Base-by-base conservation (phyloP, 2,797 vertebrate genomes). In the Enteromius unitaeniatus region DNA sequence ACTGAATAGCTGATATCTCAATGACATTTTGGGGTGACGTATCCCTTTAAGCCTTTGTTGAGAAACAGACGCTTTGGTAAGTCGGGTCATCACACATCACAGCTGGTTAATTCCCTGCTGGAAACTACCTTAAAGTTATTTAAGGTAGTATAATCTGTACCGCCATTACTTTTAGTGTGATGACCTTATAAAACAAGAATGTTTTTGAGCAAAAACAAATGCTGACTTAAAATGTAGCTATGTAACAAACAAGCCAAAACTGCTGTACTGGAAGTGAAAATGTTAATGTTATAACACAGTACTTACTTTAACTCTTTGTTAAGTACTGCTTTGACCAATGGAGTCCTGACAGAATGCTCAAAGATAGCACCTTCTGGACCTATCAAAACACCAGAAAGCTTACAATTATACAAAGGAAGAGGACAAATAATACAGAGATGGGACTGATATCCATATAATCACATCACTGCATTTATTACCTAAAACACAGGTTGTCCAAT, bases 311-410 rank as follows among this genome's bases (percentile, higher is more conserved):
- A 93, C 45, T 98, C 96, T 93, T 96, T 96, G 82, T 96, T 93
- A 64, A 94, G 93, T 85, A 97, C 95, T 0, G 96, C 96, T 89
- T 89, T 96, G 78, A 99, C 90, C 69, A 96, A 89, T 0, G 97
- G 97, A 1, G 96, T 96, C 92, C 97, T 97, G 86, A 97, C 96
- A 11, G 97, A 99, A 85, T 99, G 97, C 90, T 99, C 97, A 92
- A 98, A 99, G 87, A 98, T 89, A 0, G 94, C 95, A 76, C 95
- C 95, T 83, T 96, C 94, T 75, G 92, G 90, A 51, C 95, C 95
- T 96, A 88, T 79, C 47, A 17, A 26, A 78, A 85, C 15, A 78
- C 40, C 45, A 78, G 3, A 72, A 81, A 7, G 42, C 49, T 37
- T 55, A 40, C 19, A 69, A 68, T 45, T 11, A 55, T 31, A n/a